phyloP scores from a whole-genome alignment of 2,888 invertebrate species.

The Limenitis camilla region DNA sequence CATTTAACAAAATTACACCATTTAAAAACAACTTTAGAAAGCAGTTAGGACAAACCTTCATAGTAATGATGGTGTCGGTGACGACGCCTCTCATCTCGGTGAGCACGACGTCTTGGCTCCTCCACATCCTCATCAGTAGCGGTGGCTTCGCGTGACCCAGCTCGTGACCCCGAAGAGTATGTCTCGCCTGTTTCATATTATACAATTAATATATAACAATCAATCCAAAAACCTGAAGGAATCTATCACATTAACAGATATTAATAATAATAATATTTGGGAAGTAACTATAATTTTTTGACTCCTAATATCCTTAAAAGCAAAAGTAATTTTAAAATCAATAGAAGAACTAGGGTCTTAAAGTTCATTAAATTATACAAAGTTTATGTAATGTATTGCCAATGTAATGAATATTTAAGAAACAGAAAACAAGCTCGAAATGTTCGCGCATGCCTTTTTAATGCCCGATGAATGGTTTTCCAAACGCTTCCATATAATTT shows the following conservation, averaged over 20 bases:
- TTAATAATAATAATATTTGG: too few species aligned
- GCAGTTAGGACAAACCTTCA: constrained; percentile 21
- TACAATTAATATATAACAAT: background rate
- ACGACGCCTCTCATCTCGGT: constrained; percentile 35
- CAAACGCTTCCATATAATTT: background rate
- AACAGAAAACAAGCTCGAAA: background rate
- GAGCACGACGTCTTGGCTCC: constrained; percentile 28
- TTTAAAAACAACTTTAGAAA: too few species aligned
- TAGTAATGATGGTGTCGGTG: constrained; percentile 46
- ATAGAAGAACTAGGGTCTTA: too few species aligned
- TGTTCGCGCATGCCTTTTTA: background rate
- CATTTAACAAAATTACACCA: too few species aligned
- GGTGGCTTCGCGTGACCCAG: constrained; percentile 53
- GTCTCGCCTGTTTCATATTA: constrained; percentile 38
- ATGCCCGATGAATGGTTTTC: background rate
- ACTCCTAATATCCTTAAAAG: too few species aligned
- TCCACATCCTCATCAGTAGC: constrained; percentile 51
- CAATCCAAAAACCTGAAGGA: too few species aligned
- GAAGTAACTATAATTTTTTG: too few species aligned
- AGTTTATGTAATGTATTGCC: too few species aligned
- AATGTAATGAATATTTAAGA: background rate
- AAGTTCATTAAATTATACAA: too few species aligned
- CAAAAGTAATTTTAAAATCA: too few species aligned
- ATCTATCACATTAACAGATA: too few species aligned
- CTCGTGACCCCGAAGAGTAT: constrained; percentile 49